Conservation (phyloP, 2,888 invertebrate species). For the Hetaerina titia region DNA sequence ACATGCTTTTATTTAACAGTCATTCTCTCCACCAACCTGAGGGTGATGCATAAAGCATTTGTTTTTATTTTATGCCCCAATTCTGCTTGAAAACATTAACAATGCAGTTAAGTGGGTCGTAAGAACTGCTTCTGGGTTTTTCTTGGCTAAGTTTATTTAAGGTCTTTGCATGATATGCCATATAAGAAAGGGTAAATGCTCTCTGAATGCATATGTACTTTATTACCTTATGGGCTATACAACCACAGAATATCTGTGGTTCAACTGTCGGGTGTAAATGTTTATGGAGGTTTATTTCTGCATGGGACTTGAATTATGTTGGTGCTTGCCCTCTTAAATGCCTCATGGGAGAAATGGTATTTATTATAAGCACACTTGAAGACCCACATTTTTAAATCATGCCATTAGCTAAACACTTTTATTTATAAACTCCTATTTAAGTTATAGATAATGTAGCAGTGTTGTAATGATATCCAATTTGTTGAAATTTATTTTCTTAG, state of each 20-base stretch:
- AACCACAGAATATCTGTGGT: neutral
- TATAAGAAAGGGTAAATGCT: neutral
- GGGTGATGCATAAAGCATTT: constrained; percentile 45
- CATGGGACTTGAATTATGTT: constrained; percentile 3
- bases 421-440: neutral
- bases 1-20: neutral
- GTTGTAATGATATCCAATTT: neutral
- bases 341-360: neutral
- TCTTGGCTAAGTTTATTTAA: constrained; percentile 7
- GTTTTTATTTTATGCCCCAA: neutral
- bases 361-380: neutral
- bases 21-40: constrained; percentile 43
- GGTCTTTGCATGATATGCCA: constrained; percentile 29
- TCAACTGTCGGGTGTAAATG: neutral
- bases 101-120: neutral
- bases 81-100: neutral
- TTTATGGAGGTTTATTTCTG: neutral
- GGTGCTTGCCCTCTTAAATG: constrained; percentile 34
- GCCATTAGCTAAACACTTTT: neutral
- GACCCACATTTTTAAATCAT: neutral
- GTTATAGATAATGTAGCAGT: neutral
- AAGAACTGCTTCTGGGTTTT: neutral
- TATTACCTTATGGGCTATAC: neutral
- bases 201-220: neutral
- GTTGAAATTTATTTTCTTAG: neutral